Base-by-base conservation (phyloP, 1,140 invertebrate genomes). In the Geopemphigus sp. region DNA sequence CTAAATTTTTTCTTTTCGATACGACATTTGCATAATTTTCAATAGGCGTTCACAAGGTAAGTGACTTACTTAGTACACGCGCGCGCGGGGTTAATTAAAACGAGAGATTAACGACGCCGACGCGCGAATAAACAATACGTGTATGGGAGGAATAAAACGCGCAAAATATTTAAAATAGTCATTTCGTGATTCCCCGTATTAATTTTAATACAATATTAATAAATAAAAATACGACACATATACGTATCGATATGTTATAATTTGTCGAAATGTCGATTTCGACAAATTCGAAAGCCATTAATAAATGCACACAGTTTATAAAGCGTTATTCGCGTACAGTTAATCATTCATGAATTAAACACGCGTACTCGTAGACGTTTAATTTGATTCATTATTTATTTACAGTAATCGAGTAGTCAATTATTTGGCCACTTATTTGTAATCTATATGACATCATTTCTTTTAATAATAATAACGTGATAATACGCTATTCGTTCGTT, bases 11-110 rank as follows among this genome's bases (percentile, higher is more conserved):
- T 39, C 22, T 76, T 45, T 24, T 19, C 32, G 11, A 59, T 8
- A 59, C 32, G 73, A 57, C 59, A 57, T 59, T 57, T 47, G 59
- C 11, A 59, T 22, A 39, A 61, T 76, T 59, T 15, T n/a, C 59
- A 45, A 59, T 19, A 19, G 32, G 32, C 19, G 59, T 45, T 22
- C 14, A 57, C 73, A 56, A 76, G 73, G 73, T 76, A 76, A 56
- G 73, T 59, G 26, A 8, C 32, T 29, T 73, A n/a, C 29, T n/a
- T 14, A 47, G 32, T 73, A 32, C 11, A 56, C 39, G 1, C 19
- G 6, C 19, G 19, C 3, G 15, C 47, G n/a, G 10, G 15, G 26
- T 68, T 50, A 0, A 14, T 12, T n/a, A 39, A 66, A 22, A 39
- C 26, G 0, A 22, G 12, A 22, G n/a, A 66, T 22, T 4, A 22